Evolutionary conservation across 2,888 invertebrate species (phyloP).

Genomic region (Neocrepidodera transversa): DNA sequence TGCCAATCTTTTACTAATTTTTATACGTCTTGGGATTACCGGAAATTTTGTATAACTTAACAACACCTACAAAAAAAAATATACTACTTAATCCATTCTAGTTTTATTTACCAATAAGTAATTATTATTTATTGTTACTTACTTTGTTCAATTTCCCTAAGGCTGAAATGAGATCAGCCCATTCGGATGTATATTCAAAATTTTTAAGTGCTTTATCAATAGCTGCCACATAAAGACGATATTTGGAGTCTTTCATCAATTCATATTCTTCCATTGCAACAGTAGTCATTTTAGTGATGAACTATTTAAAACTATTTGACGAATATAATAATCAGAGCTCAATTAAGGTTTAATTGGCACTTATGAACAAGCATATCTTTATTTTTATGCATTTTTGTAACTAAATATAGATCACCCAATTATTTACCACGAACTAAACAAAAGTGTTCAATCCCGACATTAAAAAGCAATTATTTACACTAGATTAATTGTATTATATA

Average conservation of each 20-base stretch:
- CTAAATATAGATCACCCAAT: slow-evolving; percentile 33
- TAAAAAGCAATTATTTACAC: not conserved
- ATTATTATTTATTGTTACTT: no score
- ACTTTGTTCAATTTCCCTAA: slow-evolving; percentile 90
- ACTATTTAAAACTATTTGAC: not conserved
- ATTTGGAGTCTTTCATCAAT: slow-evolving; percentile 81
- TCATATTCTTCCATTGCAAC: slow-evolving; percentile 79
- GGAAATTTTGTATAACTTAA: slow-evolving; percentile 81
- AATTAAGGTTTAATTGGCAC: slow-evolving; percentile 3
- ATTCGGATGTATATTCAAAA: slow-evolving; percentile 94
- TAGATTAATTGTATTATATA: not conserved
- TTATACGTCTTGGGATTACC: slow-evolving; percentile 84
- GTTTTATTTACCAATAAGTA: no score
- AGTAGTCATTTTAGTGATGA: slow-evolving; percentile 56
- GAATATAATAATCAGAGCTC: slow-evolving; percentile 8
- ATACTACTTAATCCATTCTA: no score
- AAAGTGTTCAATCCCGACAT: not conserved
- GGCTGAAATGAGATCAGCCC: slow-evolving; percentile 92
- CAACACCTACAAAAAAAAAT: slow-evolving; percentile 69
- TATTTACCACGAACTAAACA: slow-evolving; percentile 10
- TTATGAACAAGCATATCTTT: slow-evolving; percentile 6
- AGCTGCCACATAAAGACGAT: slow-evolving; percentile 78
- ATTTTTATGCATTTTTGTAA: slow-evolving; percentile 9
- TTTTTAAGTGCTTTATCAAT: slow-evolving; percentile 88
- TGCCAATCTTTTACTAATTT: slow-evolving; percentile 87